Evolutionary conservation across 2,888 invertebrate genomes (phyloP), one percentile per base, ranked within the genome.

Genomic region (Doris montereyensis): DNA sequence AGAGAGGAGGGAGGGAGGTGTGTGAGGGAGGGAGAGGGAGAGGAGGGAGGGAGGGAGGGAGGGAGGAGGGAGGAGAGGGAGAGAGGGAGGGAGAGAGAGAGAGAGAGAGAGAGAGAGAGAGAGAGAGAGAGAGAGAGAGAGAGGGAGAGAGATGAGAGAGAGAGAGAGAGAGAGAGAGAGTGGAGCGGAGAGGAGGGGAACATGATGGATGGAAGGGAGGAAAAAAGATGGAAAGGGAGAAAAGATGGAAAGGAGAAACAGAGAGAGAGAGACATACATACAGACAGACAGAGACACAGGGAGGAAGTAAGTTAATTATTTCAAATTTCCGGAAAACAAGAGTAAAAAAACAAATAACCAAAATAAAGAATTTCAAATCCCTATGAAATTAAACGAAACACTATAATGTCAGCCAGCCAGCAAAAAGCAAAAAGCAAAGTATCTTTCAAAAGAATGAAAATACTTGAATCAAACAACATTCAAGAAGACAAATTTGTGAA

Each of bases 11-110:
- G 62, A 62, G 26, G 21, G 8, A 8, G n/a, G n/a, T 8, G 62
- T 10, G 62, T 8, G 21, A 8, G n/a, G 62, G 8, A 24, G 62
- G 30, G 60, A 58, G 35, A 58, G n/a, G 62, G 30, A 17, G 60
- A 77, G 32, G 4, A 21, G 8, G 71, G 71, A 24, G 62, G 60
- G 57, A 32, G 13, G 58, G 60, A 77, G 70, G 32, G 34, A 10
- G 71, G 60, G 60, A 70, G 58, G 26, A 57, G 10, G 21, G 34
- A 57, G 57, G 71, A 62, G 62, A 62, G 24, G 34, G 32, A 34
- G 71, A 72, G 35, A 62, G 41, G 60, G n/a, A 35, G 4, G 35
- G 24, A 77, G 21, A 68, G 24, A 30, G 58, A 68, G 26, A 68
- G 35, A 28, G 34, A 26, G 30, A 68, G 52, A 17, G 58, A 60